Base-by-base conservation (phyloP, 2,113 vertebrate species). In the Delphinapterus leucas region DNA sequence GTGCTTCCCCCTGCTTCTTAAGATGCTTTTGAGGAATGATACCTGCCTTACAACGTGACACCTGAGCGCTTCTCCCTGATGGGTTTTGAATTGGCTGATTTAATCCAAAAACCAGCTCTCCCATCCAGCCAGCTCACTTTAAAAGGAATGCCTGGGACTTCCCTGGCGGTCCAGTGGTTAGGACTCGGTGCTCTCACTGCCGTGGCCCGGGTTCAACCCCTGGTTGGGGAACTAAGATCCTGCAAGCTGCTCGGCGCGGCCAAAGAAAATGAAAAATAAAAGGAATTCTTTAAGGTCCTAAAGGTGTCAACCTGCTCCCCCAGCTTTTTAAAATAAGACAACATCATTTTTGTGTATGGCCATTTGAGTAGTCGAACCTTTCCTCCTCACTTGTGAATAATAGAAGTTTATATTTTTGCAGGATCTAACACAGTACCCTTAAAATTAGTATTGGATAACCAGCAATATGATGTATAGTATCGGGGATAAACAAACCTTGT, bases 61-160 rank as follows among this genome's bases (percentile, higher is more conserved):
- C 41, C 0, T 1, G 0, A 0, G 13, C 0, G 0, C 18, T 0
- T 2, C 4, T 65, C 60, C 28, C 12, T 8, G 53, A 1, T 0
- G 33, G 53, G 77, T 53, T 47, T 12, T 3, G 28, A 33, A 7
- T 65, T n/a, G 63, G 20, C 87, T 0, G 0, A 11, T 41, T 65
- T 44, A 0, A 1, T 1, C 1, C 0, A 9, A 38, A 38, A 5
- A 17, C 7, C 55, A 1, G 0, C 0, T 0, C 28, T 58, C 14
- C 47, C 88, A 12, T 1, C 2, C 3, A 3, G 5, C 68, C 44
- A 6, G 36, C 3, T 81, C 26, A 10, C 1, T 1, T 63, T 53
- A 2, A 55, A 88, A 31, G 4, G 31, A 74, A 1, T 55, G 55
- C 21, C 49, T 55, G 49, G 49, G 49, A n/a, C 17, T 79, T 79